phyloP scores from a whole-genome alignment of 2,797 vertebrate species.

The Chanos chanos region DNA sequence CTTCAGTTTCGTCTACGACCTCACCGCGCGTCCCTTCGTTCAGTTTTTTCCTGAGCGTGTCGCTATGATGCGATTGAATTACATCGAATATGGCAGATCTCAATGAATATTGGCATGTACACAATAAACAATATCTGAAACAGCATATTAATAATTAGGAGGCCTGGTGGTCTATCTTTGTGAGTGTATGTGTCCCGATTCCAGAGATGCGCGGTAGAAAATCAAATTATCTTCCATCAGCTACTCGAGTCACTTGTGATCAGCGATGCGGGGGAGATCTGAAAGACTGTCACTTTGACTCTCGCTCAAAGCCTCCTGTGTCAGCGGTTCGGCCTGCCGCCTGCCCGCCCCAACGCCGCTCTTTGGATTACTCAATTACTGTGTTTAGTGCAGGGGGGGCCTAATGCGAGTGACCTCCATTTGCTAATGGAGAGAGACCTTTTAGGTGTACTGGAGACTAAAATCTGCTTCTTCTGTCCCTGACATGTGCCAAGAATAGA shows the following conservation, averaged over 20 bases:
- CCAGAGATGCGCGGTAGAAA: slow-evolving; percentile 12
- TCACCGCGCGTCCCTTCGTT: no score
- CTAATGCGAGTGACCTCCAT: slow-evolving; percentile 65
- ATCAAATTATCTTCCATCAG: slow-evolving; percentile 25
- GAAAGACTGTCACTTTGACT: slow-evolving; percentile 32
- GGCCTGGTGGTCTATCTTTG: no score
- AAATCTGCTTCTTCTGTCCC: slow-evolving; percentile 19
- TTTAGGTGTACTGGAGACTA: slow-evolving; percentile 41
- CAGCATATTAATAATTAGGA: no score
- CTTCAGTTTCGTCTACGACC: no score
- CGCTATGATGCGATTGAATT: no score
- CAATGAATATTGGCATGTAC: no score
- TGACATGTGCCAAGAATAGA: neutral
- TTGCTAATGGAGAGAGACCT: slow-evolving; percentile 61
- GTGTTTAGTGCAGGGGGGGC: slow-evolving; percentile 53
- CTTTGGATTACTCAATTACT: slow-evolving; percentile 58
- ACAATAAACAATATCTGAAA: no score
- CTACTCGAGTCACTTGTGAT: slow-evolving; percentile 30
- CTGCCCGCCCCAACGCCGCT: slow-evolving; percentile 44
- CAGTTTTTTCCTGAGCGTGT: no score
- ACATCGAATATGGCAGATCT: no score
- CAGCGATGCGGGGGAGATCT: slow-evolving; percentile 20
- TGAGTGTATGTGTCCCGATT: slow-evolving; percentile 7
- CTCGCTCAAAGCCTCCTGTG: neutral
- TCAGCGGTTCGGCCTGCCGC: neutral